Base-by-base conservation (phyloP, 2,888 invertebrate genomes). In the Steinernema carpocapsae region DNA sequence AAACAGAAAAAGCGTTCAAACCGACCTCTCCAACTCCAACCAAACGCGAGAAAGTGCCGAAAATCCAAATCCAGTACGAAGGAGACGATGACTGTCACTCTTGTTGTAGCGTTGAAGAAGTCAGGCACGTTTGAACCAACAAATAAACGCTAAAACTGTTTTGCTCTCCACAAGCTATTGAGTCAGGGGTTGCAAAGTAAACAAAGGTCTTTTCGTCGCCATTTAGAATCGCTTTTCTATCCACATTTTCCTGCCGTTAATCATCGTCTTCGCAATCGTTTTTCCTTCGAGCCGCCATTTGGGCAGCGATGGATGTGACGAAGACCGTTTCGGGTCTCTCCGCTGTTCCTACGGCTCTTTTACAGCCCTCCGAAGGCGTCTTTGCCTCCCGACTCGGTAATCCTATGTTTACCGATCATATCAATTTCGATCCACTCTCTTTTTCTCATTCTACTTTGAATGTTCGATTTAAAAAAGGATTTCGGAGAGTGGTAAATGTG, bases 401-500 rank as follows among this genome's bases (percentile, higher is more conserved):
- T 64, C 64, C 64, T 64, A 29, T 64, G 37, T 64, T 64, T 64
- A 32, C 64, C 29, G 14, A 64, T 64, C 64, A 37, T 52, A 17
- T 52, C 64, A 64, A 29, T 17, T 14, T 17, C n/a, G 6, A 14
- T 14, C 48, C 17, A 3, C 48, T 48, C 17, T 14, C 4, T 6
- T 37, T 37, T 37, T 3, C 6, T n/a, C 7, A 2, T 48, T 19
- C 4, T 19, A 48, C 3, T 43, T 14, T 56, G n/a, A 51, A 10
- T 51, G 12, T 43, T 51, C 51, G 22, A 26, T 56, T 26, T 14
- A 6, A 17, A 48, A 17, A 48, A 48, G 48, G 17, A 4, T 3
- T 52, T 24, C 52, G 24, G 24, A 52, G 52, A 32, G 32, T 32
- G 32, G 1, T 26, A 19, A 17, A 12, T 6, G 22, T 56, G 56